Conservation (phyloP, 2,113 vertebrate species). For the Penelope pileata region DNA sequence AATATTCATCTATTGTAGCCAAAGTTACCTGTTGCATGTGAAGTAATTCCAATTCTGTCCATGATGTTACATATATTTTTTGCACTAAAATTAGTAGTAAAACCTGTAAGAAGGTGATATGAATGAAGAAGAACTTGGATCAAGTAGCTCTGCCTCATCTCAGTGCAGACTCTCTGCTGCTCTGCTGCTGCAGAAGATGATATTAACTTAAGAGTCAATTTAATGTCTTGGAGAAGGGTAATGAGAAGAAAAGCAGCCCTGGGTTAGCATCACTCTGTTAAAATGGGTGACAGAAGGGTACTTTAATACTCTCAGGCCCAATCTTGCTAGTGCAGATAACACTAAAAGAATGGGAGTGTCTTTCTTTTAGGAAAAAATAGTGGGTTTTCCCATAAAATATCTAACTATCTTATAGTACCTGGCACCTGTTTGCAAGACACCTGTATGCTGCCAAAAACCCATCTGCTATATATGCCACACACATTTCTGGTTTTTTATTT, state of each 20-base stretch:
- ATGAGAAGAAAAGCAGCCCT: background rate
- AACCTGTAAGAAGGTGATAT: background rate
- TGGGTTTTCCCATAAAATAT: constrained; percentile 21
- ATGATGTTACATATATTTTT: background rate
- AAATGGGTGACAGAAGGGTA: background rate
- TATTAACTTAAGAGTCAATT: background rate
- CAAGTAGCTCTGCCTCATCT: background rate
- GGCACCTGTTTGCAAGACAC: constrained; percentile 36
- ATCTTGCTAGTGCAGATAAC: background rate
- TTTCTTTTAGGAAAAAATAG: background rate
- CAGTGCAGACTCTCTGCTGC: background rate
- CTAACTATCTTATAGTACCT: background rate
- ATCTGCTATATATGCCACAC: constrained; percentile 26
- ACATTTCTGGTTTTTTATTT: background rate
- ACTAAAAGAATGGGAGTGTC: background rate
- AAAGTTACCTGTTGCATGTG: background rate
- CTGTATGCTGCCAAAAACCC: constrained; percentile 30
- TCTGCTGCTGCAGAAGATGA: background rate
- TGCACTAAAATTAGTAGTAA: background rate
- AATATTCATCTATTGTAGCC: background rate
- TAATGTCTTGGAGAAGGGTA: background rate
- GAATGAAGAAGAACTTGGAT: background rate
- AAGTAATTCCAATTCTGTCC: background rate
- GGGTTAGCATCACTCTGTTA: background rate
- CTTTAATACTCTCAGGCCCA: background rate